Evolutionary conservation across 2,797 vertebrate species (phyloP).

Genomic region (Pipistrellus pygmaeus): DNA sequence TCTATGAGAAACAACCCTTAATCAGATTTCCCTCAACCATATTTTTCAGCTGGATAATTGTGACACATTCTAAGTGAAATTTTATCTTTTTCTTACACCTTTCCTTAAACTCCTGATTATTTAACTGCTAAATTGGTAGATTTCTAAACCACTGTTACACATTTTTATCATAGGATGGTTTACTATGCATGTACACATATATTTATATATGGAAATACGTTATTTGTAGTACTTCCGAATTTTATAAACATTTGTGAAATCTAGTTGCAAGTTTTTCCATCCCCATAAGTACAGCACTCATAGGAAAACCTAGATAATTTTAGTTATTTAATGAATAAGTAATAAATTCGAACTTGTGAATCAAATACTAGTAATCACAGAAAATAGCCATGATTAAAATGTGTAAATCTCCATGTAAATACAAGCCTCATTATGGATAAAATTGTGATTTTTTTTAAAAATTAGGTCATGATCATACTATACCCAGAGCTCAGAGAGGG

Average conservation of each 20-base stretch:
- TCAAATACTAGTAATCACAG: constrained; percentile 27
- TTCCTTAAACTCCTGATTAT: constrained; percentile 16
- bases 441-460: background rate
- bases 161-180: constrained; percentile 7
- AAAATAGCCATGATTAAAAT: constrained; percentile 3
- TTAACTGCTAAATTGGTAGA: background rate
- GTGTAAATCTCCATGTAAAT: background rate
- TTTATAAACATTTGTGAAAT: constrained; percentile 30
- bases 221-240: background rate
- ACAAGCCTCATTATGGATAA: background rate
- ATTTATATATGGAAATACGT: background rate
- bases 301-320: background rate
- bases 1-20: background rate
- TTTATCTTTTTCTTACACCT: constrained; percentile 6
- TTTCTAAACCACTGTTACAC: background rate
- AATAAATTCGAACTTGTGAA: background rate
- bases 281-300: background rate
- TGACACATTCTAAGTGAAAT: background rate
- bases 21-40: background rate
- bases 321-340: background rate
- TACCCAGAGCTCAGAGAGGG: background rate
- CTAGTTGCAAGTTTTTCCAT: background rate
- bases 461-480: background rate
- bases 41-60: constrained; percentile 14
- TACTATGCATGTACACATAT: background rate